Percentiles rank a stretch among this genome's conserved stretches.
Conservation (phyloP, 2,888 invertebrate species). For the Drosophila cognata region DNA sequence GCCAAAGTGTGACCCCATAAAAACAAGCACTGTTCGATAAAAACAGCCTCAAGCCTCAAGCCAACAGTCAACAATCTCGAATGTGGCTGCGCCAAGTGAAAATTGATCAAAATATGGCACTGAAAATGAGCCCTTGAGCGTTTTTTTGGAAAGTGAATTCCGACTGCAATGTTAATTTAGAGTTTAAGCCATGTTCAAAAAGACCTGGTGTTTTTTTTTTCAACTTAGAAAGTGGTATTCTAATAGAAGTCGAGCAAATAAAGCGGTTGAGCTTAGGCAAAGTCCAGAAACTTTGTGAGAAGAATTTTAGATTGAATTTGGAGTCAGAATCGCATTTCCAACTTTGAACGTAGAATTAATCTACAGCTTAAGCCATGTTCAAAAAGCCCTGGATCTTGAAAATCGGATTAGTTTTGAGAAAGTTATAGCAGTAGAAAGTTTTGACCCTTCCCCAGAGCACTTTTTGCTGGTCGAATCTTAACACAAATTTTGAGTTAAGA, state of each 20-base stretch:
- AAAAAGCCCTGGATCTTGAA: not conserved
- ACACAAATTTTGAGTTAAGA: not conserved
- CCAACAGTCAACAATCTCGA: conserved; percentile 1
- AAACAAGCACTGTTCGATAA: conserved; percentile 2
- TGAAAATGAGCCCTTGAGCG: not conserved
- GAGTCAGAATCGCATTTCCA: not conserved
- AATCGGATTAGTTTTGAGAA: conserved; percentile 16
- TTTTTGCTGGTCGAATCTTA: not conserved
- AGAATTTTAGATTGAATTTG: not conserved
- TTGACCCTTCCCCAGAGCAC: too few species aligned
- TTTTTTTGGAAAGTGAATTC: not conserved
- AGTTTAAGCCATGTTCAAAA: not conserved
- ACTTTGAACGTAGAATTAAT: not conserved
- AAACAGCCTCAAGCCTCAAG: not conserved
- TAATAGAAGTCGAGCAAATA: not conserved
- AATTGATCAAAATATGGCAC: not conserved
- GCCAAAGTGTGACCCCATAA: conserved; percentile 3
- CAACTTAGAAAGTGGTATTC: not conserved
- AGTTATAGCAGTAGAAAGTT: not conserved
- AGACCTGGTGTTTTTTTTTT: not conserved
- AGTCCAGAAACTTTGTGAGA: not conserved
- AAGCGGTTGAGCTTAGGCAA: not conserved
- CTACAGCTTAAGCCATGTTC: not conserved
- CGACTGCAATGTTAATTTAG: not conserved
- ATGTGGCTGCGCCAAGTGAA: not conserved